Conservation (phyloP, 2,113 vertebrate genomes). For the Athene cunicularia region DNA sequence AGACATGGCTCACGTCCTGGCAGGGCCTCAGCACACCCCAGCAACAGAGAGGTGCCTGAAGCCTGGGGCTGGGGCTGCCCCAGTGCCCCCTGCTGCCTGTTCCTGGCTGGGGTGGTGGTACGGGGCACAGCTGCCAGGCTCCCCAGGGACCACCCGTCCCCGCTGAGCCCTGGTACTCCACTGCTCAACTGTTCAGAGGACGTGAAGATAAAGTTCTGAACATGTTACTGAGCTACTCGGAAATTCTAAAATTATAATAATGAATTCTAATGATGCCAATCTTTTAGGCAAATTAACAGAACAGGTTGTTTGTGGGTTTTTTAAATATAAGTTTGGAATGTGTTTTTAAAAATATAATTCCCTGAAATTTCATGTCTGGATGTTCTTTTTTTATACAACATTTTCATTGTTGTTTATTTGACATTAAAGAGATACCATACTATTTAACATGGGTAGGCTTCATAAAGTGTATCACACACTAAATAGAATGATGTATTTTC, state of each 20-base stretch:
- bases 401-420: background rate
- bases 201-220: background rate
- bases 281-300: background rate
- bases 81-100: fast-evolving
- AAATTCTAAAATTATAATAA: background rate
- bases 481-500: background rate
- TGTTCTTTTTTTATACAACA: background rate
- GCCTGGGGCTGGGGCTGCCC: background rate
- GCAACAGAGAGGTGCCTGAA: background rate
- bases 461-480: background rate
- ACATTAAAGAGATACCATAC: background rate
- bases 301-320: too few relatives aligned
- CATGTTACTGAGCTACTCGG: background rate
- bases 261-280: background rate
- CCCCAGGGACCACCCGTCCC: fast-evolving
- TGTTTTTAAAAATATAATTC: background rate
- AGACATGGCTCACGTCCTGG: fast-evolving
- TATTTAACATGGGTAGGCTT: background rate
- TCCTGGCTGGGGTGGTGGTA: background rate
- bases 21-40: background rate
- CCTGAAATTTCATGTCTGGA: background rate
- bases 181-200: background rate
- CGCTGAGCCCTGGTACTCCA: background rate
- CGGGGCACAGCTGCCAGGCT: fast-evolving
- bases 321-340: background rate